Conservation (phyloP, 2,888 invertebrate species). For the Eupithecia vulgata region DNA sequence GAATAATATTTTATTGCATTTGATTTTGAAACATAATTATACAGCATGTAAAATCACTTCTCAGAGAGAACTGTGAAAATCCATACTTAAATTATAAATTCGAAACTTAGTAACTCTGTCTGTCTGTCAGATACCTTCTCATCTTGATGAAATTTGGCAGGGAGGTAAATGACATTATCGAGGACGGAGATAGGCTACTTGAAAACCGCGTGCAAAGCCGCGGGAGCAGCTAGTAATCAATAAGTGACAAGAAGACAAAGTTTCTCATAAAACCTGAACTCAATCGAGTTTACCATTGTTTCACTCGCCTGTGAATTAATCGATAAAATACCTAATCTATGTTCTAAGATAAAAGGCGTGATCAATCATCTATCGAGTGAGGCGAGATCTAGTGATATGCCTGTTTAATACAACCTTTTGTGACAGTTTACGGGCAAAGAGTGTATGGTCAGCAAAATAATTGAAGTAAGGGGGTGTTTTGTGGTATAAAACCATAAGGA, state of each 20-base stretch:
- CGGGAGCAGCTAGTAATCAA: no score
- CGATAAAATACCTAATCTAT: conserved; percentile 7
- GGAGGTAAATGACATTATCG: no score
- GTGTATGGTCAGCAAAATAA: conserved; percentile 56
- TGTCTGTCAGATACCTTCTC: no score
- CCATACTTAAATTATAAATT: no score
- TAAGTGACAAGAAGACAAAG: neutral
- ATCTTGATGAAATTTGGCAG: no score
- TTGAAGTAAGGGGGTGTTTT: neutral
- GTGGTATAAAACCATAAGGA: neutral
- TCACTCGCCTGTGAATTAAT: neutral
- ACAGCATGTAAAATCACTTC: neutral
- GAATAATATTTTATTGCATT: neutral
- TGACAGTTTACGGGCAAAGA: conserved; percentile 76
- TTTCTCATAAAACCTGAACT: neutral
- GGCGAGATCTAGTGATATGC: conserved; percentile 58
- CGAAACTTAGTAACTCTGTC: no score
- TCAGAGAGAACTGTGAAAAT: neutral
- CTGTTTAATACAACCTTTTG: conserved; percentile 76
- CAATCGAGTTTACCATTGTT: neutral
- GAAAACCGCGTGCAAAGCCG: no score
- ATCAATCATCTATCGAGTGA: conserved; percentile 69
- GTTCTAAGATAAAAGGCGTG: conserved; percentile 42
- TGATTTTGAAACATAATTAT: neutral
- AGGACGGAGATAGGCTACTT: no score